Base-by-base conservation (phyloP, 1,140 invertebrate species). In the Drosophila setifemur region DNA sequence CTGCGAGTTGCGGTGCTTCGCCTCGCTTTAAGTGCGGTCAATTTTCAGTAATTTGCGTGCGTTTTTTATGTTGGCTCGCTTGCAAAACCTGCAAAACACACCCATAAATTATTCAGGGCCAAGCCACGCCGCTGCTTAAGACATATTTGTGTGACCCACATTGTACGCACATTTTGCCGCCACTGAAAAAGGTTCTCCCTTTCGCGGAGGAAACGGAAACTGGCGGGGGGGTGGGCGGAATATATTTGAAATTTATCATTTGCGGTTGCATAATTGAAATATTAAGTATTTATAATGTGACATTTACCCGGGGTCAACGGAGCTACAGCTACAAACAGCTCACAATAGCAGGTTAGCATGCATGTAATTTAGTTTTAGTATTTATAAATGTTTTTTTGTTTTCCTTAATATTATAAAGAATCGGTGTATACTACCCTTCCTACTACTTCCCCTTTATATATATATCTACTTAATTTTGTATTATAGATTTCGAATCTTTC, bases 241-340 rank as follows among this genome's bases (percentile, higher is more conserved):
- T 57, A 49, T 49, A 45, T 79, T 66, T 53, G 37, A 78, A 76
- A 61, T 55, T 74, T 71, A 57, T 67, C 63, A 71, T 85, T 79
- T 85, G 73, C 50, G 74, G 69, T 47, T 78, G 64, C 64, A 85
- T 83, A 85, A 83, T 83, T 85, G 64, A 78, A 74, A 74, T 71
- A 85, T 83, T 63, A 85, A 83, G 74, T 85, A 83, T 83, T 85
- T 54, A 77, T 55, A 54, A 42, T 53, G 49, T 48, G 45, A 58
- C 53, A 16, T n/a, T n/a, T n/a, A n/a, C n/a, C n/a, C n/a, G n/a
- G n/a, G n/a, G n/a, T n/a, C n/a, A n/a, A n/a, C n/a, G n/a, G n/a
- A n/a, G n/a, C n/a, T n/a, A n/a, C n/a, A n/a, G n/a, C n/a, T n/a
- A n/a, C n/a, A n/a, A n/a, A n/a, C n/a, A n/a, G n/a, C n/a, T n/a